phyloP scores from a whole-genome alignment of 2,797 vertebrate species.

The Rhinogobio ventralis region DNA sequence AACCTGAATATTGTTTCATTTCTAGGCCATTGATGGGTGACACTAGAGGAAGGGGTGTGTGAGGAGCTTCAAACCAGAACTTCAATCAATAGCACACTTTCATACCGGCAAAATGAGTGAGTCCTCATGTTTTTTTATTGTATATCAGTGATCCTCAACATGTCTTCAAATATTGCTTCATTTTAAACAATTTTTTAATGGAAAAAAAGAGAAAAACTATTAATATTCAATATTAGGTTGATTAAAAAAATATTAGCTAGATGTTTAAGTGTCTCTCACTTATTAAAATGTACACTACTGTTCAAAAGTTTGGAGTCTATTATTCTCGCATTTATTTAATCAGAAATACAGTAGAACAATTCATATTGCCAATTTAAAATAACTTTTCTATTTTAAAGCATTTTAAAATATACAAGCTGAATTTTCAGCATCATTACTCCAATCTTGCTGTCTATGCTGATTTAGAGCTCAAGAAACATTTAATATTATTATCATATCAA shows the following conservation, averaged over 20 bases:
- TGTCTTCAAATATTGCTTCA: not conserved
- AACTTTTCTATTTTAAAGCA: not conserved
- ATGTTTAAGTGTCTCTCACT: not conserved
- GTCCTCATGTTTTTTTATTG: constrained; percentile 53
- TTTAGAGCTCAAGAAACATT: not conserved
- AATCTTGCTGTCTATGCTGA: too few species aligned
- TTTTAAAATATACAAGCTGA: not conserved
- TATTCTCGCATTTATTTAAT: not conserved
- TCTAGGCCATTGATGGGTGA: constrained; percentile 67
- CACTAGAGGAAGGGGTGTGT: constrained; percentile 61
- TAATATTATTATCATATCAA: not conserved
- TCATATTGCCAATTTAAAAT: not conserved
- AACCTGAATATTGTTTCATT: constrained; percentile 44
- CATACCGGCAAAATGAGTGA: constrained; percentile 78
- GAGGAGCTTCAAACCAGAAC: constrained; percentile 60
- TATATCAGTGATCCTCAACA: not conserved
- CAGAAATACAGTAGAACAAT: not conserved
- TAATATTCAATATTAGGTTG: not conserved
- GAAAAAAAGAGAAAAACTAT: not conserved
- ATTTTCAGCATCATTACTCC: not conserved
- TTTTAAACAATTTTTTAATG: not conserved
- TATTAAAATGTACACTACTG: not conserved
- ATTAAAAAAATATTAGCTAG: not conserved
- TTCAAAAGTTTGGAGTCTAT: not conserved
- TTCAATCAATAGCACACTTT: constrained; percentile 60